These are phyloP conservation scores for Halesus radiatus DNA, from an alignment of 1,140 invertebrate genomes.

Conservation along the genomic window DNA sequence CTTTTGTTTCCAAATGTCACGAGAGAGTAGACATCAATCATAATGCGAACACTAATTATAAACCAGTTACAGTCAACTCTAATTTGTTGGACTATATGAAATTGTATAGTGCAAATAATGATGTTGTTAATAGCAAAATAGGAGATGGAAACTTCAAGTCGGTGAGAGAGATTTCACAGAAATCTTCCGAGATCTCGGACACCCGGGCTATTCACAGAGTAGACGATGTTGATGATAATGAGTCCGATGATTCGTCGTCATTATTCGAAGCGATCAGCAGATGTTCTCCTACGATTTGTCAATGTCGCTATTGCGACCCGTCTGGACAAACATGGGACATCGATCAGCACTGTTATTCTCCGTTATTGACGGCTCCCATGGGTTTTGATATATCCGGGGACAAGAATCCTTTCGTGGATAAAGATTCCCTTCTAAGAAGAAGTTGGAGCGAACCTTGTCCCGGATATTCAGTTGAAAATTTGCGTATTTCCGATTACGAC, in stretches of 20 bases:
- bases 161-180: not conserved
- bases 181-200: conserved; percentile 54
- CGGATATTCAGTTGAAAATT: conserved; percentile 55
- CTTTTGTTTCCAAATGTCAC: conserved; percentile 44
- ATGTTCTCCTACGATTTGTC: conserved; percentile 75
- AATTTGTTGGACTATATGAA: conserved; percentile 30
- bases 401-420: conserved; percentile 58
- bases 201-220: conserved; percentile 60
- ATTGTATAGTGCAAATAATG: conserved; percentile 20
- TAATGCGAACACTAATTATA: not conserved
- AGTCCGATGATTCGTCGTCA: conserved; percentile 61
- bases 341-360: conserved; percentile 62
- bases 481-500: conserved; percentile 45
- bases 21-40: conserved; percentile 33
- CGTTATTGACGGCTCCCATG: conserved; percentile 65
- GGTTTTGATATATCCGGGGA: conserved; percentile 63
- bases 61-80: conserved; percentile 2
- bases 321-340: conserved; percentile 83
- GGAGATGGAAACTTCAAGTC: not conserved
- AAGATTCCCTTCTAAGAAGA: conserved; percentile 69
- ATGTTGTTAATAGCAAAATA: not conserved
- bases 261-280: conserved; percentile 62
- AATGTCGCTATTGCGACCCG: conserved; percentile 85
- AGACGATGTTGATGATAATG: conserved; percentile 63
- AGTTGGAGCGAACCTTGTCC: conserved; percentile 76